Evolutionary conservation across 2,113 vertebrate species (phyloP), one percentile per base, ranked within the genome.

Genomic region (Trematomus loennbergii): DNA sequence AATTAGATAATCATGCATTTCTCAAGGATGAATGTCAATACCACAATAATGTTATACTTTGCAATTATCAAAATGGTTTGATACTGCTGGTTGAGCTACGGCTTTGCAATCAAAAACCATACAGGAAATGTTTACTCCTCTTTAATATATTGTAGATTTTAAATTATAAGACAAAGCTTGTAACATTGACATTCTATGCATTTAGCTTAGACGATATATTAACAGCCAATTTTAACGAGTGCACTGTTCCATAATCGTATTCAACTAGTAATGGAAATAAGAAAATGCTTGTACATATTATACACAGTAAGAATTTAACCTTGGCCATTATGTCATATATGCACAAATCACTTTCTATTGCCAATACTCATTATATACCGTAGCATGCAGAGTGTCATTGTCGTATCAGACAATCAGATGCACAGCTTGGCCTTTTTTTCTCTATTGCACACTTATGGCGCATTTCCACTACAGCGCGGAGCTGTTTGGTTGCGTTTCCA

Each of bases 281-380:
- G 25, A 25, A 25, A 12, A 43, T 75, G 50, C 45, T 10, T 40
- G 10, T 29, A 29, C 8, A 63, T 78, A 43, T 68, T 9, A 9
- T 75, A 17, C 50, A 72, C 48, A 36, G 0, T 53, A 33, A 12
- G 18, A 76, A 62, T 77, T 72, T 66, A 9, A 40, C 50, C 10
- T 33, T 1, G 36, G 0, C 22, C 40, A 63, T 67, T 60, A 17
- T 43, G 43, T 33, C 58, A 67, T 55, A 61, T 20, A 54, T 74
- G 40, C 63, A 62, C 36, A 71, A 68, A 46, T 22, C 12, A 18
- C 10, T 45, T 72, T 67, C 57, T 43, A 22, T 63, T 33, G 33
- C 8, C 53, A 45, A 49, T 22, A 53, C 52, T 46, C 29, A 12
- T 82, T 1, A 18, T 22, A 20, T 9, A 20, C 5, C 16, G 46